phyloP scores from a whole-genome alignment of 2,113 vertebrate species.

The Gobius niger region DNA sequence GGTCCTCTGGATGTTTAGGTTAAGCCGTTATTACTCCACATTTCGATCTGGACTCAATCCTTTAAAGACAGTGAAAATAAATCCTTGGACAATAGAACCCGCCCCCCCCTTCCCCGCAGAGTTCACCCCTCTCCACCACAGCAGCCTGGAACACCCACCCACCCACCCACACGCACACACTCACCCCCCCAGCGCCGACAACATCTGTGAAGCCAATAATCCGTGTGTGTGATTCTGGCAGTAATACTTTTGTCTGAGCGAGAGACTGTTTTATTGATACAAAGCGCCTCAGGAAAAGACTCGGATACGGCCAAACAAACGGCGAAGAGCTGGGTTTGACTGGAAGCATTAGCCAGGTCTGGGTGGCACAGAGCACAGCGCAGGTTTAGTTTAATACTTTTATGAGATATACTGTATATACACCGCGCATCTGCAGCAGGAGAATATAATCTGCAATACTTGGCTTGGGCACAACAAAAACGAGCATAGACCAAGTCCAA shows the following conservation, averaged over 20 bases:
- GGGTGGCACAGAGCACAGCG: neutral
- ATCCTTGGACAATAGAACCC: constrained; percentile 57
- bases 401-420: no score
- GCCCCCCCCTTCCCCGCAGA: constrained; percentile 18
- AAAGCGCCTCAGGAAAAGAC: neutral
- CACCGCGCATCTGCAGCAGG: no score
- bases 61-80: constrained; percentile 39
- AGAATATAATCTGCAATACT: no score
- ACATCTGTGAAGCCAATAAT: constrained; percentile 6
- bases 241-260: neutral
- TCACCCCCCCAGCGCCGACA: neutral
- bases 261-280: neutral
- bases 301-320: neutral
- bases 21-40: constrained; percentile 71
- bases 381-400: no score
- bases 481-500: no score
- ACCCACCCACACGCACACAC: neutral
- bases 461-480: no score
- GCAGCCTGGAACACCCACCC: neutral
- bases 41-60: constrained; percentile 46
- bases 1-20: constrained; percentile 27
- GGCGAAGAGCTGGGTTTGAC: neutral
- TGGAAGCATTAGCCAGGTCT: neutral
- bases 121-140: neutral
- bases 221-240: neutral